These are phyloP conservation scores for Nannoperca australis DNA, from an alignment of 2,797 vertebrate species.

Conservation along the genomic window DNA sequence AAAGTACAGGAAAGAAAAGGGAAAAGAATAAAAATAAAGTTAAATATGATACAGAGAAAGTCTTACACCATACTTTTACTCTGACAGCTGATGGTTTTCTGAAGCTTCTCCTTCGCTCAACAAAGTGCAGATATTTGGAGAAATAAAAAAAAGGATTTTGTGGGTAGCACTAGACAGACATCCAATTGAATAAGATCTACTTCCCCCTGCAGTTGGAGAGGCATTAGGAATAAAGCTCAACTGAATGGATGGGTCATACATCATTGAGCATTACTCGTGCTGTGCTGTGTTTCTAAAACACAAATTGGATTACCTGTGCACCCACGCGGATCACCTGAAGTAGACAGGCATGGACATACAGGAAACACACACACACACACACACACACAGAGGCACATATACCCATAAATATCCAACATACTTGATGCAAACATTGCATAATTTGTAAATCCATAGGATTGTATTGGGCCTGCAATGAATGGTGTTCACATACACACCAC, in stretches of 20 bases:
- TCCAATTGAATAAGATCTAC: slow-evolving; percentile 59
- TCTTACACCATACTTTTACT: background rate
- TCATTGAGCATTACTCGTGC: slow-evolving; percentile 74
- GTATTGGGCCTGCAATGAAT: slow-evolving; percentile 20
- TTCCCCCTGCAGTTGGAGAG: slow-evolving; percentile 45
- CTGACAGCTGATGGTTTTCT: slow-evolving; percentile 10
- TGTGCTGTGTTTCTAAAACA: slow-evolving; percentile 68
- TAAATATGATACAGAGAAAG: background rate
- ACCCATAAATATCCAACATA: slow-evolving; percentile 10
- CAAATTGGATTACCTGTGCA: slow-evolving; percentile 81
- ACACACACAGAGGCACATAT: background rate
- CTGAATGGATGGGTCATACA: slow-evolving; percentile 73
- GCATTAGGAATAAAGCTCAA: slow-evolving; percentile 67
- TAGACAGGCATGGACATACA: slow-evolving; percentile 42
- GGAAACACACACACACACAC: background rate
- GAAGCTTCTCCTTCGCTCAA: slow-evolving; percentile 14
- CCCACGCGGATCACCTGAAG: slow-evolving; percentile 53
- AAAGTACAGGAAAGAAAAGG: background rate
- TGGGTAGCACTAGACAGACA: slow-evolving; percentile 26
- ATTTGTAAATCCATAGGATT: slow-evolving; percentile 18
- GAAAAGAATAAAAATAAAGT: background rate
- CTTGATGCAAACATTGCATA: slow-evolving; percentile 41
- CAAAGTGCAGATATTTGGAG: slow-evolving; percentile 32
- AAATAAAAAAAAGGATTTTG: slow-evolving; percentile 14
- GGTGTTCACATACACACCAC: slow-evolving; percentile 14